Percentiles rank a stretch among this genome's conserved stretches.
These are phyloP conservation scores for Camelus bactrianus DNA, from an alignment of 2,113 vertebrate species.

Conservation along the genomic window DNA sequence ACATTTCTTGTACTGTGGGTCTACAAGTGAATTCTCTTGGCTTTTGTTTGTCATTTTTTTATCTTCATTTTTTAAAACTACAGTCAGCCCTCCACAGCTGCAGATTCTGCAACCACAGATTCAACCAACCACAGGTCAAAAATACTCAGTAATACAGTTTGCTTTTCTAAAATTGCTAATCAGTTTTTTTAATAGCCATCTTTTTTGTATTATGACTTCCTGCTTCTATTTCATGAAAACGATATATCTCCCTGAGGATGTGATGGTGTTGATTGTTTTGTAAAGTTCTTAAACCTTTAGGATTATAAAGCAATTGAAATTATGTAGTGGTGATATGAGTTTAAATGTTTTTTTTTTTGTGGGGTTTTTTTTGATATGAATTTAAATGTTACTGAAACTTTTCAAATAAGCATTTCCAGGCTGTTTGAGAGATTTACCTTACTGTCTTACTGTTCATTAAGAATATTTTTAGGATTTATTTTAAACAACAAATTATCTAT, in stretches of 20 bases:
- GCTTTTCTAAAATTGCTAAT: background rate
- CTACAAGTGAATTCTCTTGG: background rate
- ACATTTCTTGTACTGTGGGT: background rate
- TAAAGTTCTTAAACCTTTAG: background rate
- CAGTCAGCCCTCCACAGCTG: too few species aligned
- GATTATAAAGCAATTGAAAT: constrained; percentile 54
- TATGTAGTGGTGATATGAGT: background rate
- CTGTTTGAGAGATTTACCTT: constrained; percentile 21
- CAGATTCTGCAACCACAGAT: too few species aligned
- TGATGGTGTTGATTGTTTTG: background rate
- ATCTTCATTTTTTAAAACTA: background rate
- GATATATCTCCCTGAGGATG: background rate
- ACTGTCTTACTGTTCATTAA: background rate
- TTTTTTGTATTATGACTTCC: background rate
- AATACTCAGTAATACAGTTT: background rate
- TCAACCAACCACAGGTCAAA: too few species aligned
- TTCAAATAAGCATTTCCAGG: background rate
- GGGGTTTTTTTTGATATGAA: background rate
- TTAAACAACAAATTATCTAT: background rate
- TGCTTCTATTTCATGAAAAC: background rate
- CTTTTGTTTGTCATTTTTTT: background rate
- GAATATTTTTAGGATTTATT: constrained; percentile 52
- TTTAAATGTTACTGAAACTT: constrained; percentile 5
- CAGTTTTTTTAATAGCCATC: background rate
- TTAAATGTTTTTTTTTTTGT: background rate